Conservation (phyloP, 2,888 invertebrate genomes). For the Galeruca laticollis region DNA sequence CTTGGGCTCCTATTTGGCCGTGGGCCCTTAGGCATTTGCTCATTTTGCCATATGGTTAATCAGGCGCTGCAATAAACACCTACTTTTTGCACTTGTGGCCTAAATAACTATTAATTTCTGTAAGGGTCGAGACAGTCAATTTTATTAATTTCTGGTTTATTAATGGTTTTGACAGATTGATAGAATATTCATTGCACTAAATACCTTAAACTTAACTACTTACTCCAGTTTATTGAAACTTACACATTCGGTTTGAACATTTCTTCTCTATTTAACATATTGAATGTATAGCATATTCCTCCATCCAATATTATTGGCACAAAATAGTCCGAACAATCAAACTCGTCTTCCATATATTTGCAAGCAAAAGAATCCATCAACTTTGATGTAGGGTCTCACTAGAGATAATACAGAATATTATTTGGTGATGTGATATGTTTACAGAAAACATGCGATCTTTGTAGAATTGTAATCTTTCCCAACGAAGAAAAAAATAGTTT, state of each 20-base stretch:
- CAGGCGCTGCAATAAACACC: too few species aligned
- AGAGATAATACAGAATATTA: slow-evolving; percentile 3
- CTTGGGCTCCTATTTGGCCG: too few species aligned
- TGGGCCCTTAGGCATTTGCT: too few species aligned
- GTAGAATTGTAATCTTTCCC: too few species aligned
- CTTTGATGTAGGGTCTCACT: neutral
- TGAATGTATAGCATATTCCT: slow-evolving; percentile 30
- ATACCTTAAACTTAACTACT: neutral
- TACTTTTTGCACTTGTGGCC: too few species aligned
- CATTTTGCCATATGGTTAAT: too few species aligned
- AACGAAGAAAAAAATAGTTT: too few species aligned
- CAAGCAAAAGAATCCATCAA: neutral
- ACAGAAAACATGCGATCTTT: too few species aligned
- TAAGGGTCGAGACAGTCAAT: too few species aligned
- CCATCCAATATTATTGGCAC: slow-evolving; percentile 22
- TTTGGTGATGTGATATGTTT: neutral
- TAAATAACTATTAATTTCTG: too few species aligned
- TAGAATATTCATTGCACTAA: neutral
- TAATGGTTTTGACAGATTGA: neutral
- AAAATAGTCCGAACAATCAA: slow-evolving; percentile 9
- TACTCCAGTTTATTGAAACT: neutral
- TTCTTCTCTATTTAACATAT: slow-evolving; percentile 22
- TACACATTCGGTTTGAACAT: slow-evolving; percentile 30
- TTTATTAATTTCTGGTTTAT: too few species aligned
- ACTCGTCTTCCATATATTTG: slow-evolving; percentile 4